Evolutionary conservation across 2,113 vertebrate genomes (phyloP), one percentile per base, ranked within the genome.

Genomic region (Hypocryptadius cinnamomeus): DNA sequence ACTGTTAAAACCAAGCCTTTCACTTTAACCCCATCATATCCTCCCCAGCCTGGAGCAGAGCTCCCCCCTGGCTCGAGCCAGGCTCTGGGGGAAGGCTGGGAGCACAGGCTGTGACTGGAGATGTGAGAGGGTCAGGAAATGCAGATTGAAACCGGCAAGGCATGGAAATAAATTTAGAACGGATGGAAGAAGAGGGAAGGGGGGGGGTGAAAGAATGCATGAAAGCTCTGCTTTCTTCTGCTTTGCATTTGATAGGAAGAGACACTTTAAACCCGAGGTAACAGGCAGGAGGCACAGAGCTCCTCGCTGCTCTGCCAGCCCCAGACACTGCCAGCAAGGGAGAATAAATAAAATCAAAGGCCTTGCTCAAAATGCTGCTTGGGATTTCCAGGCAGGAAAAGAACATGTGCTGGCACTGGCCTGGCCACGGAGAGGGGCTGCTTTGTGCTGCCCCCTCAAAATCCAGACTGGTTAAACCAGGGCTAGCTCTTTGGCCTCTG

Each of bases 21-120:
- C 92, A 73, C 92, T 94, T 97, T 97, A 98, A 97, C 97, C 96
- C 97, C 89, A 57, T 95, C 87, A 1, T 80, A 14, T 11, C 97
- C 92, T 91, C 56, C 94, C 51, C 15, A 53, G 89, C 18, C 60
- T 56, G 13, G 84, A 79, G 85, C 86, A 14, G 50, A 6, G 76
- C 37, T 72, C 48, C 79, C 85, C 81, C 85, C 90, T 5, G 8
- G 27, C 93, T 73, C 48, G 2, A 24, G 2, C 40, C 70, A 2
- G 30, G 89, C 93, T 91, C 87, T 14, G 13, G 25, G 72, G 74
- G 60, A 33, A 87, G 66, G 87, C 87, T 85, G 0, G 1, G 70
- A 87, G 80, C 86, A 77, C 61, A 65, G 90, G 84, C 93, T 84
- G 93, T 21, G 70, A 87, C 68, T 70, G 79, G 85, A 83, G 93